These are phyloP conservation scores for Gasteruption jaculator DNA, from an alignment of 2,888 invertebrate genomes.

Conservation along the genomic window DNA sequence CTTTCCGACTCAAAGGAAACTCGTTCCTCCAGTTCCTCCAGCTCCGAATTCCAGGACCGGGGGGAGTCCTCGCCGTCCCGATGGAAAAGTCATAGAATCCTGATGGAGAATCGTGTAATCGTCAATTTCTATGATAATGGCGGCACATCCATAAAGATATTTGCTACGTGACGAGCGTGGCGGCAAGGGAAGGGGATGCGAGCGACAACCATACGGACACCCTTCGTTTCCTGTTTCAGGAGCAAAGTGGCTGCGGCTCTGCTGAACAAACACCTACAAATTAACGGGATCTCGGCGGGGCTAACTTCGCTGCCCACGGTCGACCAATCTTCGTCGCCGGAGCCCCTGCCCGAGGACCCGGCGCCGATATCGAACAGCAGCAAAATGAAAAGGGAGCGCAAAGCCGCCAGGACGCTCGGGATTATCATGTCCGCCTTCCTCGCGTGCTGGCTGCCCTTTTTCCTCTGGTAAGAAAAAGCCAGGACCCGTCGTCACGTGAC, in stretches of 20 bases:
- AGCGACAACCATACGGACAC: too few species aligned
- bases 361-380: constrained; percentile 71
- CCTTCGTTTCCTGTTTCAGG: constrained; percentile 57
- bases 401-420: constrained; percentile 89
- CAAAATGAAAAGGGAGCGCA: constrained; percentile 84
- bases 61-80: too few species aligned
- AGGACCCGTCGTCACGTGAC: neutral
- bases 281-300: constrained; percentile 78
- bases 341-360: constrained; percentile 44
- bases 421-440: constrained; percentile 96
- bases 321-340: constrained; percentile 40
- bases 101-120: too few species aligned
- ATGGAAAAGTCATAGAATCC: too few species aligned
- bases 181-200: too few species aligned
- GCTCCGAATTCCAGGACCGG: too few species aligned
- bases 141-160: too few species aligned
- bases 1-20: too few species aligned
- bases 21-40: too few species aligned
- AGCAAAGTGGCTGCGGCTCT: constrained; percentile 85
- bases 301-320: constrained; percentile 54
- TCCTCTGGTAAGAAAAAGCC: constrained; percentile 70
- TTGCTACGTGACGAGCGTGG: too few species aligned
- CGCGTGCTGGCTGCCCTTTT: constrained; percentile 94
- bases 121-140: too few species aligned
- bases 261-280: constrained; percentile 83